Percentiles rank a stretch among this genome's conserved stretches.
phyloP scores from a whole-genome alignment of 2,113 vertebrate genomes.

The Oncorhynchus gorbuscha region DNA sequence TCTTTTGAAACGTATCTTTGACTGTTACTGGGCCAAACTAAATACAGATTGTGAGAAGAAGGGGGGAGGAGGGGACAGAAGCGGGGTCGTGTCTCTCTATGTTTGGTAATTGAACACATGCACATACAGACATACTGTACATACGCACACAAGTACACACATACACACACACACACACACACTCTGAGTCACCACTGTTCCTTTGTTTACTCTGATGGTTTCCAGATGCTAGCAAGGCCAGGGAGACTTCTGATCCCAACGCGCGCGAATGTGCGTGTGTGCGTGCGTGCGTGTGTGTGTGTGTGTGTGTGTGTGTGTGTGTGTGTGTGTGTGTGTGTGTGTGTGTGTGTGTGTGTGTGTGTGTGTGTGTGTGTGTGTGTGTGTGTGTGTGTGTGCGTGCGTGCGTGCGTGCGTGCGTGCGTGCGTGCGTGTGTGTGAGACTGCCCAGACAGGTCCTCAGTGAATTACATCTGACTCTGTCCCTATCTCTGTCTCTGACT shows the following conservation, averaged over 20 bases:
- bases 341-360: no score
- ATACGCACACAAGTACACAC: slow-evolving; percentile 31
- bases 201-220: slow-evolving; percentile 95
- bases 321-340: no score
- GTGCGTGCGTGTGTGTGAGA: no score
- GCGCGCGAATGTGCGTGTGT: background rate
- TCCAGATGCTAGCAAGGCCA: slow-evolving; percentile 88
- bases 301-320: no score
- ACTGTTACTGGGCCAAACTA: slow-evolving; percentile 76
- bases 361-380: no score
- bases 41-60: slow-evolving; percentile 77
- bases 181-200: slow-evolving; percentile 82
- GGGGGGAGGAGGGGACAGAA: background rate
- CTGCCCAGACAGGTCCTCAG: no score
- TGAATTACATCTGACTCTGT: no score
- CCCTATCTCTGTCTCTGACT: background rate
- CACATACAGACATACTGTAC: slow-evolving; percentile 30
- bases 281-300: no score
- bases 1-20: slow-evolving; percentile 56
- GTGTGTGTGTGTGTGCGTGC: no score
- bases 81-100: slow-evolving; percentile 28
- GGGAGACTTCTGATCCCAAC: slow-evolving; percentile 53
- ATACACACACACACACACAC: background rate
- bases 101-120: slow-evolving; percentile 74
- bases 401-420: no score